Evolutionary conservation across 2,113 vertebrate genomes (phyloP).

Genomic region (Ceratotherium simum): DNA sequence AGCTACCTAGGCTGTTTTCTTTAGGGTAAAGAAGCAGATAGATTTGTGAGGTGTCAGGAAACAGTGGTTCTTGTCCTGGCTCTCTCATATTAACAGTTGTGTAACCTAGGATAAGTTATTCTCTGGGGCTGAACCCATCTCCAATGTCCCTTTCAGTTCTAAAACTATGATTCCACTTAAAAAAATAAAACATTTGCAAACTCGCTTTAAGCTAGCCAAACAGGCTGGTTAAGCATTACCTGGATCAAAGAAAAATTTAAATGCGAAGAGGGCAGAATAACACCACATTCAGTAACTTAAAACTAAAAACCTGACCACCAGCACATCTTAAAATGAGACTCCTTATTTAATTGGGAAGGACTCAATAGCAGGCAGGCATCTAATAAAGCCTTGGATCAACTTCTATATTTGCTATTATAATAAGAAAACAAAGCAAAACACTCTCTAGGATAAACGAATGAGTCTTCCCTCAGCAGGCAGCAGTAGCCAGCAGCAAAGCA

Average conservation of each 20-base stretch:
- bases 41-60: background rate
- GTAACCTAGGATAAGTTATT: background rate
- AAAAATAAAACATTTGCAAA: conserved; percentile 41
- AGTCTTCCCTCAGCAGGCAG: conserved; percentile 14
- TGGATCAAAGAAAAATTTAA: background rate
- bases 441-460: background rate
- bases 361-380: background rate
- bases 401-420: background rate
- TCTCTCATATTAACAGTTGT: background rate
- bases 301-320: background rate
- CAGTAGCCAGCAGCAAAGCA: background rate
- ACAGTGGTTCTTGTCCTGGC: background rate
- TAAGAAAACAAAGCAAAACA: conserved; percentile 52
- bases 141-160: background rate
- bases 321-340: background rate
- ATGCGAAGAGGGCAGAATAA: background rate
- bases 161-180: background rate
- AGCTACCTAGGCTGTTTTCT: background rate
- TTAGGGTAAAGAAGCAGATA: background rate
- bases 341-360: background rate
- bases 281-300: background rate
- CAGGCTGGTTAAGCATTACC: background rate
- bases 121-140: background rate
- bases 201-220: conserved; percentile 5
- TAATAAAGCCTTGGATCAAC: conserved; percentile 20